Conservation (phyloP, 2,888 invertebrate genomes). For the Eucera pruinosa region DNA sequence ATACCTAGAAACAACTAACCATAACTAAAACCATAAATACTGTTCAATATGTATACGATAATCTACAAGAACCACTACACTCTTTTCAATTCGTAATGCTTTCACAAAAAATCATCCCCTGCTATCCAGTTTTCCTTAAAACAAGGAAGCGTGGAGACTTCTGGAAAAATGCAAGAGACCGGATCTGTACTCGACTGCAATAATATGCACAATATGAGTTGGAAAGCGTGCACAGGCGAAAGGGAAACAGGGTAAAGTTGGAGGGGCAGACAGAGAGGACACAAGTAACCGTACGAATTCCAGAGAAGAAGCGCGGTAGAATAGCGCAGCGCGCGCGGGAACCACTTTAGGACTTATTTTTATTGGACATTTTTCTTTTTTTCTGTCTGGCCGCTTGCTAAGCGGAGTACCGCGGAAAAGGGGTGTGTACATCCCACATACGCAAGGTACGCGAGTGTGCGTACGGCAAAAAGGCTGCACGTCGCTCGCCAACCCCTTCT, state of each 20-base stretch:
- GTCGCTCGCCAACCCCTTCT: slow-evolving; percentile 42
- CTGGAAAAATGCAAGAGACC: not conserved
- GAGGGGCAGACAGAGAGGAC: not conserved
- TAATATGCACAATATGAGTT: not conserved
- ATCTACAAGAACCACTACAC: too few relatives aligned
- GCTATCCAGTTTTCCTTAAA: too few relatives aligned
- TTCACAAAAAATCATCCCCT: too few relatives aligned
- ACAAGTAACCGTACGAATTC: slow-evolving; percentile 45
- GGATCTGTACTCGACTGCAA: not conserved
- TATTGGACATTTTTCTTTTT: slow-evolving; percentile 71
- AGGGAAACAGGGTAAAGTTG: slow-evolving; percentile 15
- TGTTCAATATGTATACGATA: too few relatives aligned
- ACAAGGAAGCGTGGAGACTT: not conserved
- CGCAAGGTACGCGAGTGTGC: slow-evolving; percentile 27
- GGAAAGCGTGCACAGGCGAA: not conserved
- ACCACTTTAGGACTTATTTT: slow-evolving; percentile 78
- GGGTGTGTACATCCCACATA: slow-evolving; percentile 51
- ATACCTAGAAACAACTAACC: too few relatives aligned
- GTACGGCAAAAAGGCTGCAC: slow-evolving; percentile 54
- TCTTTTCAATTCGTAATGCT: too few relatives aligned
- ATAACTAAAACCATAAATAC: too few relatives aligned
- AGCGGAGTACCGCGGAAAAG: slow-evolving; percentile 66
- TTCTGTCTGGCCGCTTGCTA: slow-evolving; percentile 70
- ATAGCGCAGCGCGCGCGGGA: slow-evolving; percentile 57
- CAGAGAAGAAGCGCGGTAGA: slow-evolving; percentile 42